phyloP scores from a whole-genome alignment of 2,797 vertebrate genomes.

The Luscinia megarhynchos region DNA sequence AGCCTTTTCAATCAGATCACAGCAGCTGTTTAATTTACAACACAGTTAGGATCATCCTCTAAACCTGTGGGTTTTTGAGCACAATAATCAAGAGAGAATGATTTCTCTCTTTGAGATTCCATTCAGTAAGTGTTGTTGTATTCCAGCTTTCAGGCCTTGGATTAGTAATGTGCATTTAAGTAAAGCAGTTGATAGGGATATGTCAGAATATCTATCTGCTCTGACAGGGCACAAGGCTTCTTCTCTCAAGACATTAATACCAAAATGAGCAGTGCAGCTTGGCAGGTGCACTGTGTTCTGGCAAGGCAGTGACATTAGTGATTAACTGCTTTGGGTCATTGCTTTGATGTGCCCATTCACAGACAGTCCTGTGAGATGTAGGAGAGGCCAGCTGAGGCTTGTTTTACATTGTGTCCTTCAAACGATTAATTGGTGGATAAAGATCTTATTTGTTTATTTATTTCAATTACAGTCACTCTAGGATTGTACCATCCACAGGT shows the following conservation, averaged over 20 bases:
- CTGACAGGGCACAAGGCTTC: background rate
- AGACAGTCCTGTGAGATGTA: background rate
- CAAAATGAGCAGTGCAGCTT: background rate
- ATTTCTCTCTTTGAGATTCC: background rate
- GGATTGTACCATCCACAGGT: background rate
- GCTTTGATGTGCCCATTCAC: background rate
- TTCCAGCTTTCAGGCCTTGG: background rate
- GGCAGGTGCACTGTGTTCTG: background rate
- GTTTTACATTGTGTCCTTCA: background rate
- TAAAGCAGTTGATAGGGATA: background rate
- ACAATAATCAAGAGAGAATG: background rate
- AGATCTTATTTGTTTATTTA: background rate
- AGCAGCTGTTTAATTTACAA: conserved; percentile 39
- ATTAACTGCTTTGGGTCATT: background rate
- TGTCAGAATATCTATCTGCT: background rate
- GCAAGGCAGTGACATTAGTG: background rate
- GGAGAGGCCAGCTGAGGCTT: background rate
- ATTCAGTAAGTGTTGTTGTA: background rate
- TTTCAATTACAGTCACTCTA: background rate
- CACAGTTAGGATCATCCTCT: background rate
- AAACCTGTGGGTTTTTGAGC: background rate
- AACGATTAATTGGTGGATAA: background rate
- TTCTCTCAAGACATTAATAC: background rate
- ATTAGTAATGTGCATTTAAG: background rate
- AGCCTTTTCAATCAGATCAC: conserved; percentile 7